phyloP scores from a whole-genome alignment of 1,140 invertebrate species.

The Bombus affinis region DNA sequence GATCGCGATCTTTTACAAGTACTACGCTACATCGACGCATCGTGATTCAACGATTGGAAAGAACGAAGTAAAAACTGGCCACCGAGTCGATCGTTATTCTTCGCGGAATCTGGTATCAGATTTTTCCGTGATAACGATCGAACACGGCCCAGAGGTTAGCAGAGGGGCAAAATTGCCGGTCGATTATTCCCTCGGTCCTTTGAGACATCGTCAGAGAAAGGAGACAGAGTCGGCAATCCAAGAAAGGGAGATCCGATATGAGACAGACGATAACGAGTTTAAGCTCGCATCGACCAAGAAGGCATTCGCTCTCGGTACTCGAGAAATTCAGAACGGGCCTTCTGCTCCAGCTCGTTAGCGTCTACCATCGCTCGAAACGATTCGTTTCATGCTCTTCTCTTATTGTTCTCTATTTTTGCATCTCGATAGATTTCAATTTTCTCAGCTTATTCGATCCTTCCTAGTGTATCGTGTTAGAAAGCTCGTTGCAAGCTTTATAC shows the following conservation, averaged over 20 bases:
- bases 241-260: slow-evolving; percentile 43
- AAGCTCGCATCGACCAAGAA: slow-evolving; percentile 21
- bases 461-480: not conserved
- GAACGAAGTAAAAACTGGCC: too few relatives aligned
- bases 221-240: slow-evolving; percentile 9
- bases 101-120: not conserved
- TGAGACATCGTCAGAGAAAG: not conserved
- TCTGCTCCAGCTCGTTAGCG: slow-evolving; percentile 23
- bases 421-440: not conserved
- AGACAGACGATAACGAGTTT: slow-evolving; percentile 46
- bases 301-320: not conserved
- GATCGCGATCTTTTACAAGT: too few relatives aligned
- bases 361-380: not conserved
- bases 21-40: too few relatives aligned
- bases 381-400: not conserved
- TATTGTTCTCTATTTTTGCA: slow-evolving; percentile 1
- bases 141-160: not conserved
- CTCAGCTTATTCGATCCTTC: not conserved
- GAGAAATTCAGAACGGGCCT: slow-evolving; percentile 26
- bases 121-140: slow-evolving; percentile 14
- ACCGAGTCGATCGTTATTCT: too few relatives aligned
- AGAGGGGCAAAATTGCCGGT: not conserved
- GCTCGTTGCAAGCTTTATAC: not conserved
- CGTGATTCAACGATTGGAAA: too few relatives aligned
- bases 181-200: slow-evolving; percentile 11